Evolutionary conservation across 2,113 vertebrate species (phyloP).

Genomic region (Rhinichthys klamathensis): DNA sequence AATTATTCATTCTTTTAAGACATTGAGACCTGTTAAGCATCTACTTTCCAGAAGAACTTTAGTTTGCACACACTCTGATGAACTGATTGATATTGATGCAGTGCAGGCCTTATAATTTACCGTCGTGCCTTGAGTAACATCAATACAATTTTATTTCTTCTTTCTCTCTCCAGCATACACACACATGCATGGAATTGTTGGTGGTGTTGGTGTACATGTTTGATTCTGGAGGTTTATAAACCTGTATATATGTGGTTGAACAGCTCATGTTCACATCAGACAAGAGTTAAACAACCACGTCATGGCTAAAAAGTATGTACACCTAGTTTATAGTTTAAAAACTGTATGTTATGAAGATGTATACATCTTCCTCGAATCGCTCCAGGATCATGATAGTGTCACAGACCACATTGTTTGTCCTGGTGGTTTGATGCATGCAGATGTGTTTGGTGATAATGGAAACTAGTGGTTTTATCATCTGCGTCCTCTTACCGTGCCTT

Average conservation of each 20-base stretch:
- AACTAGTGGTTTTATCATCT: constrained; percentile 1
- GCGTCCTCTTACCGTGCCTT: constrained; percentile 40
- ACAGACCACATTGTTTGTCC: constrained; percentile 42
- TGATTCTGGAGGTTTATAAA: constrained; percentile 47
- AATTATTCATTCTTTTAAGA: not conserved
- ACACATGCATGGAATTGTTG: constrained; percentile 4
- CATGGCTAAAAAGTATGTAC: not conserved
- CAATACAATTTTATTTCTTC: not conserved
- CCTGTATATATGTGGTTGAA: not conserved
- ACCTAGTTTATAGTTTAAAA: not conserved
- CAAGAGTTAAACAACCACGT: not conserved
- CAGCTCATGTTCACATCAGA: not conserved
- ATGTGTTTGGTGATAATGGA: not conserved
- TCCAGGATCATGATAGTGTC: constrained; percentile 59
- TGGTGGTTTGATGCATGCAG: constrained; percentile 15
- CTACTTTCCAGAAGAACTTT: not conserved
- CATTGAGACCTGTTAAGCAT: not conserved
- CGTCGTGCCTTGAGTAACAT: constrained; percentile 12
- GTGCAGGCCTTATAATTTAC: constrained; percentile 65
- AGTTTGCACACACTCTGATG: not conserved
- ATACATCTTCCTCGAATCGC: constrained; percentile 12
- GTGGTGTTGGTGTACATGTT: constrained; percentile 25
- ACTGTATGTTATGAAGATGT: not conserved
- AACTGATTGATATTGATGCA: constrained; percentile 45
- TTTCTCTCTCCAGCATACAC: not conserved